Base-by-base conservation (phyloP, 1,140 invertebrate genomes). In the Piezodorus guildinii region DNA sequence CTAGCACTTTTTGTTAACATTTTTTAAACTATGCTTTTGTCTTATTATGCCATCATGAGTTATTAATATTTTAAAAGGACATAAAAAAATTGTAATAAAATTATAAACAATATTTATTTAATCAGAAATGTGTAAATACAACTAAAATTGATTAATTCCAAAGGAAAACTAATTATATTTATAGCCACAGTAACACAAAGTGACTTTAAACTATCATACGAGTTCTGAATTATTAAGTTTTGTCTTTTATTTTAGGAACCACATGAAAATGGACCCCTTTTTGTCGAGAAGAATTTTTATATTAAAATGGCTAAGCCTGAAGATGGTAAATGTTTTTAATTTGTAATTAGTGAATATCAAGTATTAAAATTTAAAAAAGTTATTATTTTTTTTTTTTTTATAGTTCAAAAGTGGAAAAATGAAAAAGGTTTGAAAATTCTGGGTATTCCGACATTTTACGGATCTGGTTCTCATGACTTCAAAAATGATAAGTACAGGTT, bases 241-340 rank as follows among this genome's bases (percentile, higher is more conserved):
- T n/a, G n/a, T n/a, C 65, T 71, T 66, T 69, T 68, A 71, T 75
- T 76, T 46, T 71, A 94, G 88, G 93, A 96, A 79, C 92, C 92
- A 19, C 86, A 90, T 77, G 83, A 79, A 61, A 96, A 95, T 83
- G 94, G 94, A 1, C 93, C 94, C 15, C 74, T 97, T 1, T 97
- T 96, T 80, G 90, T 94, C 60, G 94, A 97, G 80, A 91, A 94
- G 79, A 86, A 94, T 77, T 96, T 96, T 76, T 96, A 96, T 73
- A 84, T 93, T 73, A 81, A 90, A 70, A 87, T 87, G 75, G 87
- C 85, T 10, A 94, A 88, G 76, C 74, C 80, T 70, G 85, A 86
- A 69, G 84, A 88, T 66, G 84, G 88, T 91, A 79, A 82, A 82
- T 71, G 43, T 49, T 60, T 19, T 62, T 54, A 19, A 27, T 44